Conservation (phyloP, 2,797 vertebrate genomes). For the Scolopax bukidnonensis region DNA sequence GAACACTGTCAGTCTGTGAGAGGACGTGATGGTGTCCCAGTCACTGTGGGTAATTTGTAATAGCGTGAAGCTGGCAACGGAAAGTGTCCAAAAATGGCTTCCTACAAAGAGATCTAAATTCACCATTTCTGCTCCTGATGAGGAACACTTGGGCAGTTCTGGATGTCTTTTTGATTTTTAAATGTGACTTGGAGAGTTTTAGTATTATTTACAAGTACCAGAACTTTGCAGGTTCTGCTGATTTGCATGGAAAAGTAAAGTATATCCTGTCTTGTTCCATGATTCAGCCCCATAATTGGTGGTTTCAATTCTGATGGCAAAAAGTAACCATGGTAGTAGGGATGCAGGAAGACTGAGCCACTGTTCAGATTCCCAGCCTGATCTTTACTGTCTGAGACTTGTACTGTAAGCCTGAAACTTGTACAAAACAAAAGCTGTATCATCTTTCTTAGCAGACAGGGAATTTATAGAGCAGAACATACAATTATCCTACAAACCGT, state of each 20-base stretch:
- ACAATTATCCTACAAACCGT: not conserved
- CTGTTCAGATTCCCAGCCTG: slow-evolving; percentile 21
- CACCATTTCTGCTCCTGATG: not conserved
- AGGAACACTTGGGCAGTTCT: not conserved
- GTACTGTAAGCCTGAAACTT: slow-evolving; percentile 1
- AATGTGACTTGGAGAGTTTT: not conserved
- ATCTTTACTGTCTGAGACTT: not conserved
- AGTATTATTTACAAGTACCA: not conserved
- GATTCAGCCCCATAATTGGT: not conserved
- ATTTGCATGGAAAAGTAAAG: not conserved
- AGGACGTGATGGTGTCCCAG: not conserved
- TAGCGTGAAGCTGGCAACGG: not conserved
- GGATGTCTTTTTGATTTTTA: not conserved
- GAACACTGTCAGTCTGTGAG: not conserved
- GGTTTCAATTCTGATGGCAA: slow-evolving; percentile 11
- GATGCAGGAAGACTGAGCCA: not conserved
- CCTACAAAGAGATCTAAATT: not conserved
- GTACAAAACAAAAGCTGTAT: slow-evolving; percentile 1
- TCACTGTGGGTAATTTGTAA: not conserved
- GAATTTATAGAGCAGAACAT: not conserved
- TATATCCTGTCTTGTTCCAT: not conserved
- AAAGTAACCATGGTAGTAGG: slow-evolving; percentile 23
- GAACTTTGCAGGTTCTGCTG: not conserved
- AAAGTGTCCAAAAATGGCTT: not conserved
- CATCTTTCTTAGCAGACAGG: slow-evolving; percentile 10